Base-by-base conservation (phyloP, 2,888 invertebrate species). In the Macrosoma leucophasiata region DNA sequence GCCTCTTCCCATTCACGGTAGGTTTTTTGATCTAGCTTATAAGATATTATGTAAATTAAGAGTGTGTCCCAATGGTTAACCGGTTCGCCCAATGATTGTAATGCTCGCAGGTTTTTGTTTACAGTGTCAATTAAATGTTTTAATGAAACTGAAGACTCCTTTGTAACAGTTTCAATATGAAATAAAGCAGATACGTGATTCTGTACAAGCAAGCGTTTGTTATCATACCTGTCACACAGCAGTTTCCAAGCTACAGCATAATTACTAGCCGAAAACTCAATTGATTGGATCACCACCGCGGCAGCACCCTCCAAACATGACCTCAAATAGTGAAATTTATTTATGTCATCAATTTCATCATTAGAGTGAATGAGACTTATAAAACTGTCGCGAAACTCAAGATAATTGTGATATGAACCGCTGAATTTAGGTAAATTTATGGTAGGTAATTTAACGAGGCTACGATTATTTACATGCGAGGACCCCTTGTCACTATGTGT, bases 151-250 rank as follows among this genome's bases (percentile, higher is more conserved):
- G 30, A 20, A 4, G 43, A 51, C 29, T 52, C 46, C 19, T 14
- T 41, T 7, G 20, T 11, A 27, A 50, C 36, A 3, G 13, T n/a
- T 13, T 48, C 34, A 14, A 47, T 17, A 15, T 37, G 39, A 37
- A 52, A 51, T 24, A 52, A 36, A 1, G 47, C 36, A 5, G 48
- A 31, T 4, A 50, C 30, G 19, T 52, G 52, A 26, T n/a, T n/a
- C n/a, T n/a, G 48, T 42, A 25, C 48, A 46, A 4, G 48, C 13
- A 3, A 55, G 24, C 40, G 36, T 4, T 40, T 33, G 12, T 48
- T 52, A 17, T 52, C 12, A 30, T 27, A 40, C 23, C 30, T 11
- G 41, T 48, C 12, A 39, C 35, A 30, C 23, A 34, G 25, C n/a
- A 35, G 17, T 19, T n/a, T 11, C 42, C 39, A 42, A 6, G 35